Base-by-base conservation (phyloP, 2,797 vertebrate species). In the Phataginus tetradactyla region DNA sequence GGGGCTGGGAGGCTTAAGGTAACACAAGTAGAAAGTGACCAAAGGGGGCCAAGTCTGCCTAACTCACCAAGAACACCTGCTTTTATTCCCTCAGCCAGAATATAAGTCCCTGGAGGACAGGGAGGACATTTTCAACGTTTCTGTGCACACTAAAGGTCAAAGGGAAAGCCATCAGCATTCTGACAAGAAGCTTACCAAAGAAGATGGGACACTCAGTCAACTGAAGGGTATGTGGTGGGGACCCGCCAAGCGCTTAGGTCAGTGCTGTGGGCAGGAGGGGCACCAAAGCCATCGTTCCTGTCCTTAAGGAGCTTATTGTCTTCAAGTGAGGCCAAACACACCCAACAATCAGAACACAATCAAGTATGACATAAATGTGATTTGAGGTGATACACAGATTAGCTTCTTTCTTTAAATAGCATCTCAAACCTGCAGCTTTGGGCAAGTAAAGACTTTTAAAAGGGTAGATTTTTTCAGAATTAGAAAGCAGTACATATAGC, bases 161-260 rank as follows among this genome's bases (percentile, higher is more conserved):
- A 83, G 25, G 20, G 80, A 83, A 95, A 94, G 34, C 66, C 39
- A 74, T 75, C 3, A 27, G 17, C 59, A 64, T 71, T 91, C 23
- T 17, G 57, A 89, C 0, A 12, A 49, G 59, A 86, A 66, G 27
- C n/a, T 87, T 92, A 57, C 1, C 29, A 34, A 78, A 53, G 34
- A 85, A 88, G 81, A 97, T 20, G 75, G 59, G 74, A 74, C 61
- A 74, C 42, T 68, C 29, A 88, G 45, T 53, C 84, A 94, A 72
- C 42, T 42, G 13, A 57, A 72, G 39, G 20, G 21, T 39, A 55
- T 3, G 10, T 69, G 13, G 53, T 75, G 13, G 68, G n/a, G 64
- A 32, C 27, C 59, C 45, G 37, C 55, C 68, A 57, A 63, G 45
- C 32, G 55, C 71, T 61, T 53, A 86, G 86, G 42, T 94, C 72